phyloP scores from a whole-genome alignment of 2,888 invertebrate species.

The Troglohyphantes excavatus region DNA sequence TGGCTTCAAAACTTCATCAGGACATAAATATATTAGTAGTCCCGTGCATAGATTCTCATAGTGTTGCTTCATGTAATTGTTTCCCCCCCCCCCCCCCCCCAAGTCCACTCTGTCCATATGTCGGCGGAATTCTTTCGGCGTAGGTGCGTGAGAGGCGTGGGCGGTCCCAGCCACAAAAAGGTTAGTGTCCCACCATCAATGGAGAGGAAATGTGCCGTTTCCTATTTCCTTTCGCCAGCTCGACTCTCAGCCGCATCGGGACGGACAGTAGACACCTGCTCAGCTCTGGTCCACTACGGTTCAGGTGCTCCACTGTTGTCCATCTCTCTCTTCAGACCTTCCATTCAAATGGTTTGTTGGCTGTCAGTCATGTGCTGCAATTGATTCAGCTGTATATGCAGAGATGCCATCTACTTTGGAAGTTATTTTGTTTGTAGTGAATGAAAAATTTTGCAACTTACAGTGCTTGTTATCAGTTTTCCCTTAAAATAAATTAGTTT shows the following conservation, averaged over 20 bases:
- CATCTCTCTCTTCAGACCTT: not conserved
- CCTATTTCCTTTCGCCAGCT: slow-evolving; percentile 72
- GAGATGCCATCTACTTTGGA: too few species aligned
- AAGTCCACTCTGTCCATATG: slow-evolving; percentile 12
- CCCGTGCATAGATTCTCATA: too few species aligned
- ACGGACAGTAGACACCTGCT: slow-evolving; percentile 37
- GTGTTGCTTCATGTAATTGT: too few species aligned
- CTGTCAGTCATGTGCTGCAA: not conserved
- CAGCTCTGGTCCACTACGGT: not conserved
- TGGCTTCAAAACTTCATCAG: too few species aligned
- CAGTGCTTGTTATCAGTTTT: too few species aligned
- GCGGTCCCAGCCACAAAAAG: slow-evolving; percentile 59
- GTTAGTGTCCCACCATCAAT: slow-evolving; percentile 71
- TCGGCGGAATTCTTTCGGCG: slow-evolving; percentile 30
- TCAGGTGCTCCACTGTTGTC: slow-evolving; percentile 1
- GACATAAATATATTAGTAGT: too few species aligned
- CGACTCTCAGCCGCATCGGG: not conserved
- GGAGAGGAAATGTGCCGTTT: slow-evolving; percentile 74
- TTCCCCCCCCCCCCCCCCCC: too few species aligned
- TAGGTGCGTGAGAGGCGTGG: slow-evolving; percentile 71
- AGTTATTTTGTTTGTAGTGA: too few species aligned
- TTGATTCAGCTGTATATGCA: too few species aligned
- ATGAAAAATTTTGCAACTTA: too few species aligned
- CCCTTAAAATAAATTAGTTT: too few species aligned
- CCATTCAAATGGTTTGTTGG: not conserved